Conservation (phyloP, 2,113 vertebrate species). For the Phainopepla nitens region DNA sequence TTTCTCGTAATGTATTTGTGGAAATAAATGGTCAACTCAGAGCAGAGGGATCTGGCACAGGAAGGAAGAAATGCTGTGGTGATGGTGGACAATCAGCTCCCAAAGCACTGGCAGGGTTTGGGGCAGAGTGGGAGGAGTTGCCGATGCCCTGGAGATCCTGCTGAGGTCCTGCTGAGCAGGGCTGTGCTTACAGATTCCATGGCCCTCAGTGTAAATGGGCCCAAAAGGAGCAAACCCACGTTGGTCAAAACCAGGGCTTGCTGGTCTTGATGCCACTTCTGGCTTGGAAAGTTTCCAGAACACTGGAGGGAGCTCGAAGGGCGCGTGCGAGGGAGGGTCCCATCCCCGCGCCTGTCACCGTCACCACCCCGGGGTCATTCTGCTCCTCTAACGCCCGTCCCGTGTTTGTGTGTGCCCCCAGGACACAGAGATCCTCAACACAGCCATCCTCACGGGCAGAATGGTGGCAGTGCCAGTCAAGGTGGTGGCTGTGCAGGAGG, state of each 20-base stretch:
- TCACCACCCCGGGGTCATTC: accelerated
- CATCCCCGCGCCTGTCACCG: accelerated
- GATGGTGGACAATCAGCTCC: not conserved
- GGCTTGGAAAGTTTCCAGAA: not conserved
- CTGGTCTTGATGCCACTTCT: not conserved
- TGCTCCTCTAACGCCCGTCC: accelerated
- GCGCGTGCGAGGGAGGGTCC: not conserved
- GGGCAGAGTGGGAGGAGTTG: not conserved
- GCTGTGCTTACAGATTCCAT: not conserved
- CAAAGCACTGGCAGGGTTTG: not conserved
- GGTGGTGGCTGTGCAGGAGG: conserved; percentile 72
- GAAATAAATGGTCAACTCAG: not conserved
- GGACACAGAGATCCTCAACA: conserved; percentile 77
- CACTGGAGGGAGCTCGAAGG: accelerated
- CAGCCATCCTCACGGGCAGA: conserved; percentile 73
- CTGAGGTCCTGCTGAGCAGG: accelerated
- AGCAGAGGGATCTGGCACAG: not conserved
- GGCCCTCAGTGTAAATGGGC: not conserved
- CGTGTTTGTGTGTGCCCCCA: not conserved
- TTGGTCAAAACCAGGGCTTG: not conserved
- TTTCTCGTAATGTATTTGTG: not conserved
- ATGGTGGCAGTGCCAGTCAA: conserved; percentile 67
- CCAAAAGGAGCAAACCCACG: not conserved
- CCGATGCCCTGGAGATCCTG: accelerated
- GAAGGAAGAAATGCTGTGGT: not conserved